A percentile compares a stretch with the other conserved stretches of the same genome.
These are phyloP conservation scores for Mustela erminea DNA, from an alignment of 2,797 vertebrate species.

Conservation along the genomic window DNA sequence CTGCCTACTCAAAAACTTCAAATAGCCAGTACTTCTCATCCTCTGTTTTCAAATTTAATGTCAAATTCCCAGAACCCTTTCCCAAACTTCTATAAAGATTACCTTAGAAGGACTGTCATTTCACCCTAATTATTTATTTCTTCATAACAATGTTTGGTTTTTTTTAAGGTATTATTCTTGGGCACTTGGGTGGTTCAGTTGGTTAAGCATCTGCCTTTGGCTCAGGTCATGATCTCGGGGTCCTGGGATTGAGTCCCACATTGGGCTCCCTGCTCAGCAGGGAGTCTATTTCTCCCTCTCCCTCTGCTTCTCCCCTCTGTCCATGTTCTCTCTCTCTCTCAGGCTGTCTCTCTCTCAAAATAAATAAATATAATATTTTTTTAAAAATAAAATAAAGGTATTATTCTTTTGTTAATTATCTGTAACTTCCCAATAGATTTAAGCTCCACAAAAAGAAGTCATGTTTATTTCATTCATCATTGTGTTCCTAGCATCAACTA, in stretches of 20 bases:
- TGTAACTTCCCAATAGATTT: neutral
- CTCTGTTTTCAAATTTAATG: neutral
- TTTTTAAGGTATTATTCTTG: neutral
- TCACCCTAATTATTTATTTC: neutral
- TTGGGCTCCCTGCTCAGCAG: too few species aligned
- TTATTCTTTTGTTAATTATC: neutral
- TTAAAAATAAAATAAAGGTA: neutral
- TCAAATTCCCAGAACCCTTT: conserved; percentile 21
- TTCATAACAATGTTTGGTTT: neutral
- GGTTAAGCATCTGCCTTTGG: too few species aligned
- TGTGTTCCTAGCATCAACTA: neutral
- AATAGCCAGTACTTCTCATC: neutral
- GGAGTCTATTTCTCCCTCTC: too few species aligned
- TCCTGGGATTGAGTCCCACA: too few species aligned
- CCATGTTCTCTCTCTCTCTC: too few species aligned
- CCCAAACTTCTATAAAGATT: neutral
- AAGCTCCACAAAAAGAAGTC: neutral
- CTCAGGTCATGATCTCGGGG: too few species aligned
- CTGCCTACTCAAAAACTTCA: neutral
- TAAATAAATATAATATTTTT: too few species aligned
- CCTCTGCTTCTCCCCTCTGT: too few species aligned
- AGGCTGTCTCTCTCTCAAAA: too few species aligned
- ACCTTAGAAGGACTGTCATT: neutral
- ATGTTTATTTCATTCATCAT: neutral
- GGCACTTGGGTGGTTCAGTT: neutral